A percentile compares a stretch with the other conserved stretches of the same genome.
These are phyloP conservation scores for Lasiurus cinereus DNA, from an alignment of 2,113 vertebrate genomes.

Conservation along the genomic window DNA sequence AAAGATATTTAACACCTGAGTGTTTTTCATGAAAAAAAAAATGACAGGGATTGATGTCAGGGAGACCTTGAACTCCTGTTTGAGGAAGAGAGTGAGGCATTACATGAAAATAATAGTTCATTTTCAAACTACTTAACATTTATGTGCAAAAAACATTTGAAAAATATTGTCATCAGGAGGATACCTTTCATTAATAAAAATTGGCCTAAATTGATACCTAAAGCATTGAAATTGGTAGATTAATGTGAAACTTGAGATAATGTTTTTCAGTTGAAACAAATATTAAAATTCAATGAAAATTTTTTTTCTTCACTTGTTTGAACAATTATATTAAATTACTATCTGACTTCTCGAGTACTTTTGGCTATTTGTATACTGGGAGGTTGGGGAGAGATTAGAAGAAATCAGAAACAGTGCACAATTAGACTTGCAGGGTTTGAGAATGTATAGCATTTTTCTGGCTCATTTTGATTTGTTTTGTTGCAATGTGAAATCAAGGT, in stretches of 20 bases:
- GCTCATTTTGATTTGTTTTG: conserved; percentile 35
- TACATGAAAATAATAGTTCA: conserved; percentile 72
- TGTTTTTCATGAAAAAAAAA: conserved; percentile 84
- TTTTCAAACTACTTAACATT: conserved; percentile 65
- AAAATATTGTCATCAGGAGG: conserved; percentile 12
- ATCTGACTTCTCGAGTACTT: conserved; percentile 71
- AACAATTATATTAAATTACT: conserved; percentile 67
- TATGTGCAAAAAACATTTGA: conserved; percentile 52
- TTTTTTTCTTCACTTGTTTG: conserved; percentile 42
- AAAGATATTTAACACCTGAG: conserved; percentile 82
- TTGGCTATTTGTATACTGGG: conserved; percentile 70
- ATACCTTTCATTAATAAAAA: conserved; percentile 67
- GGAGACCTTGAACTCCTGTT: conserved; percentile 72
- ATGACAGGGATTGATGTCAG: conserved; percentile 81
- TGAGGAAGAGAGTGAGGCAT: conserved; percentile 74
- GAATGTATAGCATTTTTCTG: conserved; percentile 4
- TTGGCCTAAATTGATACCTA: neutral
- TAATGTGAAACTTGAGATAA: conserved; percentile 58
- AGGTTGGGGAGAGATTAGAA: conserved; percentile 59
- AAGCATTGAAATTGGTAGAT: conserved; percentile 40
- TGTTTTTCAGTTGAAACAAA: conserved; percentile 78
- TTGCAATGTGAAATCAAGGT: neutral
- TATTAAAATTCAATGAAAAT: conserved; percentile 74
- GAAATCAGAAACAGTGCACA: conserved; percentile 59
- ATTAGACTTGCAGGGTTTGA: neutral